These are phyloP conservation scores for Schizotus pectinicornis DNA, from an alignment of 2,888 invertebrate species.

Conservation along the genomic window DNA sequence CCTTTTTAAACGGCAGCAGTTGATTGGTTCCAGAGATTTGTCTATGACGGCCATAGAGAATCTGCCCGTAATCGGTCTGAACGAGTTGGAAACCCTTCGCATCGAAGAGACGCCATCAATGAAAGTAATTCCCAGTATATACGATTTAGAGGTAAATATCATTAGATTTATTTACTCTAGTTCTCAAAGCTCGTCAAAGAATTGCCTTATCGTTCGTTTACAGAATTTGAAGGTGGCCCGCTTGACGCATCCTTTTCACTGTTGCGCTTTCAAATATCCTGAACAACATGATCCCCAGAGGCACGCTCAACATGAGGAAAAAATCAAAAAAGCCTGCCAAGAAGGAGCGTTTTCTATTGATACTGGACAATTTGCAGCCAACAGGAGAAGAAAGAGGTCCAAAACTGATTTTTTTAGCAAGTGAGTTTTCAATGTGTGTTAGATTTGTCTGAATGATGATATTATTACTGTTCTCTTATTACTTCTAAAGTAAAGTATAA, in stretches of 20 bases:
- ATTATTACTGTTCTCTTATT: too few relatives aligned
- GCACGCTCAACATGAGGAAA: slow-evolving; percentile 68
- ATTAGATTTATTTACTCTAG: too few relatives aligned
- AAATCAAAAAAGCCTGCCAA: slow-evolving; percentile 54
- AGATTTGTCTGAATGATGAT: too few relatives aligned
- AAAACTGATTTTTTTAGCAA: too few relatives aligned
- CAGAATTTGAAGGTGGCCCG: slow-evolving; percentile 73
- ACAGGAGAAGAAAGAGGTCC: slow-evolving; percentile 12
- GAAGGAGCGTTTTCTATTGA: slow-evolving; percentile 30
- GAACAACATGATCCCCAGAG: slow-evolving; percentile 77
- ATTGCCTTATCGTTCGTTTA: slow-evolving; percentile 30
- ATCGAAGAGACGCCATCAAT: slow-evolving; percentile 77
- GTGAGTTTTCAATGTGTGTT: too few relatives aligned
- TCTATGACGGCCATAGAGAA: slow-evolving; percentile 78
- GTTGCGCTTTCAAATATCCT: slow-evolving; percentile 87
- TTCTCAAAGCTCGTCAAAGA: neutral
- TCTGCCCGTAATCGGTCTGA: slow-evolving; percentile 76
- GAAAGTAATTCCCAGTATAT: slow-evolving; percentile 83
- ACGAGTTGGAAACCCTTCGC: slow-evolving; percentile 72
- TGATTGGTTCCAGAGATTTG: slow-evolving; percentile 71
- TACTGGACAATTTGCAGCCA: slow-evolving; percentile 34
- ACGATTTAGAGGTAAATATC: slow-evolving; percentile 72
- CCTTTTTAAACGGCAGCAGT: slow-evolving; percentile 45
- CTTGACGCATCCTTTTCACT: slow-evolving; percentile 87
- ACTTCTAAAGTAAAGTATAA: too few relatives aligned